Conservation (phyloP, 64 coral and sea anemone species). For the Actinia equina region DNA sequence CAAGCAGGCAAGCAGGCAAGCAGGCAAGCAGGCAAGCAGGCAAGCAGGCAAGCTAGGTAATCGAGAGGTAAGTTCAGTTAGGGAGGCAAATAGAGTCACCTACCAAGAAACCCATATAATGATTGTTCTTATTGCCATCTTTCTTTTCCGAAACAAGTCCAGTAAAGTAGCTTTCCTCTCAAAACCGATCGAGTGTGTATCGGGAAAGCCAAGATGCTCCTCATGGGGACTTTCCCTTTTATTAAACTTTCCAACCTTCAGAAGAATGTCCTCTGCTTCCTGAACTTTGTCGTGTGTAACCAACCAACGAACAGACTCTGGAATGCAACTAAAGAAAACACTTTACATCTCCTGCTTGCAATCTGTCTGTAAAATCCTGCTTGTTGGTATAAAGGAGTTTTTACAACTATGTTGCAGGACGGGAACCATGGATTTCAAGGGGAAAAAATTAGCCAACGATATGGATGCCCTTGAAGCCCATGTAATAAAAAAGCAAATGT, state of each 20-base stretch:
- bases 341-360: not conserved
- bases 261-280: constrained; percentile 59
- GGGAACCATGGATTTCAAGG: no score
- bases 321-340: constrained; percentile 38
- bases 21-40: no score
- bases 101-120: constrained; percentile 90
- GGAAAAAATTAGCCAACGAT: no score
- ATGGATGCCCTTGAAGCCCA: no score
- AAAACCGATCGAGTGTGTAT: constrained; percentile 21
- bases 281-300: constrained; percentile 35
- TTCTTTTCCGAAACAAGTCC: constrained; percentile 62
- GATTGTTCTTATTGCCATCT: constrained; percentile 85
- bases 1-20: no score
- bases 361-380: no score
- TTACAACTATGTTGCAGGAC: no score
- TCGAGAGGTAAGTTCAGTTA: no score
- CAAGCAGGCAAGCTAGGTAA: no score
- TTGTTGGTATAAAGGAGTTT: no score
- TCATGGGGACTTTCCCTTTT: constrained; percentile 57
- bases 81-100: not conserved
- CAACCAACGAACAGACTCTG: constrained; percentile 91
- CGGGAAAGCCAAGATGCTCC: constrained; percentile 52
- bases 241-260: constrained; percentile 74
- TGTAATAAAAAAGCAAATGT: no score
- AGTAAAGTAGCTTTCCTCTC: constrained; percentile 47